Percentiles rank a stretch among this genome's conserved stretches.
Evolutionary conservation across 2,797 vertebrate genomes (phyloP).

Genomic region (Pseudochromis fuscus): DNA sequence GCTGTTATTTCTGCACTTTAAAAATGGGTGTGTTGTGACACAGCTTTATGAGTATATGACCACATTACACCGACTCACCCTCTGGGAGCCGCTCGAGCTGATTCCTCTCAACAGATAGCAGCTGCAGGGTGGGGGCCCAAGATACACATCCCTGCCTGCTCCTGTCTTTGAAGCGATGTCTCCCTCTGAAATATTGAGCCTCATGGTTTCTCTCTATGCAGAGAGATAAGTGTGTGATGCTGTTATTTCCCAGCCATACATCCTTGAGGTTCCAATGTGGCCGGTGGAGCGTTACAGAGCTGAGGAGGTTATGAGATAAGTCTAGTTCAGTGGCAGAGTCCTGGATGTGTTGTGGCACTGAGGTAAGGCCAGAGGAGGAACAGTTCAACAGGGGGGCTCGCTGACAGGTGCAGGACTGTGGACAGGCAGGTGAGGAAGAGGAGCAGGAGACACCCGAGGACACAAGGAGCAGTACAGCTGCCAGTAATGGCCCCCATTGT

Average conservation of each 20-base stretch:
- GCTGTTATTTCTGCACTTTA: neutral
- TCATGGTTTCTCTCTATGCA: conserved; percentile 49
- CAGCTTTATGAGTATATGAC: conserved; percentile 16
- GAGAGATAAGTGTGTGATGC: conserved; percentile 82
- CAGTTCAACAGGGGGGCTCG: conserved; percentile 79
- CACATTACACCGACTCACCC: conserved; percentile 85
- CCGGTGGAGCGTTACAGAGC: conserved; percentile 57
- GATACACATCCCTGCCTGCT: conserved; percentile 39
- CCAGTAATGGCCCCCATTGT: conserved; percentile 38
- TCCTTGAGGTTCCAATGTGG: conserved; percentile 72
- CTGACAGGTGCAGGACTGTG: conserved; percentile 77
- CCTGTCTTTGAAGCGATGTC: conserved; percentile 33
- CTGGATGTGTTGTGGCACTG: conserved; percentile 56
- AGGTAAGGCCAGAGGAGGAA: conserved; percentile 79
- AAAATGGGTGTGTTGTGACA: neutral
- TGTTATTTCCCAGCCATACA: conserved; percentile 87
- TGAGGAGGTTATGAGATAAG: conserved; percentile 81
- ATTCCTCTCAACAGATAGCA: conserved; percentile 87
- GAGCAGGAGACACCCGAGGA: conserved; percentile 49
- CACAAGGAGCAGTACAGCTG: conserved; percentile 69
- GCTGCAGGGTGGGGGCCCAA: conserved; percentile 86
- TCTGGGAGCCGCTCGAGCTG: conserved; percentile 83
- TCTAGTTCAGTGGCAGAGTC: conserved; percentile 75
- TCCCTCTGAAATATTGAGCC: conserved; percentile 46
- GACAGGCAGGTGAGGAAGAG: conserved; percentile 65